Evolutionary conservation across 2,113 vertebrate genomes (phyloP), one percentile per base, ranked within the genome.

Genomic region (Numenius arquata): DNA sequence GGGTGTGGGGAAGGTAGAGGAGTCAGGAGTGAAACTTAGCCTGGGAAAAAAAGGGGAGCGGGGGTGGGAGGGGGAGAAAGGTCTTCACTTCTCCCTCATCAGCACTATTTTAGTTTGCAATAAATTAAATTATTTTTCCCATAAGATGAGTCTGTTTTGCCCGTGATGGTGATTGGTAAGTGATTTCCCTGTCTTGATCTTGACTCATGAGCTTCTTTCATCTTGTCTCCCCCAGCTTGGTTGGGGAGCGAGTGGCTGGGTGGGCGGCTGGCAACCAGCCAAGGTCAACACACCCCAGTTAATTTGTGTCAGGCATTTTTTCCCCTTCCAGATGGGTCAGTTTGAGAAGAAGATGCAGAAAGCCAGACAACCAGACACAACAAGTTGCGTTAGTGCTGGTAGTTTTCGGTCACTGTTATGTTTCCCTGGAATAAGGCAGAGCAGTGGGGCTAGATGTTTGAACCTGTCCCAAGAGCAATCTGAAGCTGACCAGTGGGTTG

Each of bases 21-120:
- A 56, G 16, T 12, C 1, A 1, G 6, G 30, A 34, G 13, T 22
- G 34, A 73, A 70, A 4, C 2, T 50, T 27, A 56, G 32, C 27
- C 10, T 61, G 52, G 18, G 34, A 26, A 41, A 53, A 83, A 19
- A 6, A 3, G 9, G 30, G 32, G 4, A 52, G 3, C 3, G 3
- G 19, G 26, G 9, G n/a, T n/a, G n/a, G n/a, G n/a, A n/a, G n/a
- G 20, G 2, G 3, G 2, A 53, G 11, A 9, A 41, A 18, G 19
- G 15, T 9, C 26, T 70, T 59, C 25, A 3, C 26, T 77, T 63
- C 43, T 70, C 21, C 34, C 5, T 71, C 53, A 12, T 72, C 27
- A 40, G 41, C 27, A 30, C 27, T 63, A 5, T 32, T n/a, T 40
- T 40, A 29, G 29, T 84, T 36, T 41, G 11, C 10, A 27, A 17